A percentile compares a stretch with the other conserved stretches of the same genome.
Evolutionary conservation across 2,888 invertebrate species (phyloP).

Genomic region (Meteorus colon): DNA sequence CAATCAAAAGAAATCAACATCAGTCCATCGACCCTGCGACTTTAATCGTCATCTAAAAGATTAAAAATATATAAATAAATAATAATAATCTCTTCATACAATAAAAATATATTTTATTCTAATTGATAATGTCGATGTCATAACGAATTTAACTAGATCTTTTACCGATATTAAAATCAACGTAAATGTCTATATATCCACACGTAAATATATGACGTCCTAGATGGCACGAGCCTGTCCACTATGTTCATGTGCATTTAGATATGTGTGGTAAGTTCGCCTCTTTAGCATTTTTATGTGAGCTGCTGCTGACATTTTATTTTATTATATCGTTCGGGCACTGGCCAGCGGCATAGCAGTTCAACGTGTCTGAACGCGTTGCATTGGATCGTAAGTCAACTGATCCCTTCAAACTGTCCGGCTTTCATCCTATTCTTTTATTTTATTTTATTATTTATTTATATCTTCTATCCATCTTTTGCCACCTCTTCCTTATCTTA

Average conservation of each 20-base stretch:
- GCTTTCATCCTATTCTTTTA: conserved; percentile 7
- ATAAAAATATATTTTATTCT: neutral
- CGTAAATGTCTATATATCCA: neutral
- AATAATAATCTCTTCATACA: neutral
- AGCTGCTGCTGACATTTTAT: conserved; percentile 73
- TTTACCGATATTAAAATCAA: neutral
- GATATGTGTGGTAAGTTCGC: conserved; percentile 39
- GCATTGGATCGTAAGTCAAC: conserved; percentile 49
- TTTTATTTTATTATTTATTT: conserved; percentile 19
- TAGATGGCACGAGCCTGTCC: neutral
- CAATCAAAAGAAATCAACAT: neutral
- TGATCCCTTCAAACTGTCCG: conserved; percentile 15
- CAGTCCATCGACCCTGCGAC: neutral
- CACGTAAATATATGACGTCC: neutral
- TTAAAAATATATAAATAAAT: neutral
- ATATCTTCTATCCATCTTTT: neutral
- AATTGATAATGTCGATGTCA: neutral
- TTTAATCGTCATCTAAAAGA: neutral
- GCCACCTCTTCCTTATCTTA: too few relatives aligned
- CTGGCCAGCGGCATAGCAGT: conserved; percentile 58
- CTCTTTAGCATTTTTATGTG: conserved; percentile 73
- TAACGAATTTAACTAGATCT: conserved; percentile 1
- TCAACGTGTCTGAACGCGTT: conserved; percentile 55
- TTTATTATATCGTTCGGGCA: conserved; percentile 66
- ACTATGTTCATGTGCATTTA: neutral